Evolutionary conservation across 2,797 vertebrate genomes (phyloP).

Genomic region (Gouania willdenowi): DNA sequence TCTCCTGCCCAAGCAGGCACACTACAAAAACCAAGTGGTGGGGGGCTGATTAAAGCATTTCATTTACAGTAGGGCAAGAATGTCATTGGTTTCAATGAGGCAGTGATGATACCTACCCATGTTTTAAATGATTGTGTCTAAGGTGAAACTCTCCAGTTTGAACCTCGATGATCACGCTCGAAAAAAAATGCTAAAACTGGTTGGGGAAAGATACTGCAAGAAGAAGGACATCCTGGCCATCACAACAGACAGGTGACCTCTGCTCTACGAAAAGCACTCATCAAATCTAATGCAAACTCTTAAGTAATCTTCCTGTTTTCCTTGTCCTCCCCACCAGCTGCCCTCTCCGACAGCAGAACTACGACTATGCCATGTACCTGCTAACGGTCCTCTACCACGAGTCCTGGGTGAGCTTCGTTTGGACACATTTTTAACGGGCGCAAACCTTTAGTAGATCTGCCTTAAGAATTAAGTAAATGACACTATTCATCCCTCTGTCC

Average conservation of each 20-base stretch:
- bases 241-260: slow-evolving; percentile 82
- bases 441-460: too few relatives aligned
- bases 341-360: slow-evolving; percentile 88
- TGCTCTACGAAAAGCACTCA: background rate
- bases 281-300: too few relatives aligned
- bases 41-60: too few relatives aligned
- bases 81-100: too few relatives aligned
- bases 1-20: too few relatives aligned
- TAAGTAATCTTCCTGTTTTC: too few relatives aligned
- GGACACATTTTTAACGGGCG: background rate
- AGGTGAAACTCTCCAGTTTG: slow-evolving; percentile 90
- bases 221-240: slow-evolving; percentile 83
- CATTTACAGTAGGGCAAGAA: too few relatives aligned
- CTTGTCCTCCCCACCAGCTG: slow-evolving; percentile 71
- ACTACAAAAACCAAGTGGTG: too few relatives aligned
- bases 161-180: slow-evolving; percentile 91
- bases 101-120: too few relatives aligned
- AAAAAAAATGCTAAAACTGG: slow-evolving; percentile 90
- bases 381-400: slow-evolving; percentile 96
- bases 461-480: too few relatives aligned
- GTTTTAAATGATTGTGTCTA: background rate
- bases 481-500: too few relatives aligned
- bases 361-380: slow-evolving; percentile 88
- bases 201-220: slow-evolving; percentile 81
- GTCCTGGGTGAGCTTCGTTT: slow-evolving; percentile 87